Base-by-base conservation (phyloP, 2,113 vertebrate genomes). In the Petroica traversi region DNA sequence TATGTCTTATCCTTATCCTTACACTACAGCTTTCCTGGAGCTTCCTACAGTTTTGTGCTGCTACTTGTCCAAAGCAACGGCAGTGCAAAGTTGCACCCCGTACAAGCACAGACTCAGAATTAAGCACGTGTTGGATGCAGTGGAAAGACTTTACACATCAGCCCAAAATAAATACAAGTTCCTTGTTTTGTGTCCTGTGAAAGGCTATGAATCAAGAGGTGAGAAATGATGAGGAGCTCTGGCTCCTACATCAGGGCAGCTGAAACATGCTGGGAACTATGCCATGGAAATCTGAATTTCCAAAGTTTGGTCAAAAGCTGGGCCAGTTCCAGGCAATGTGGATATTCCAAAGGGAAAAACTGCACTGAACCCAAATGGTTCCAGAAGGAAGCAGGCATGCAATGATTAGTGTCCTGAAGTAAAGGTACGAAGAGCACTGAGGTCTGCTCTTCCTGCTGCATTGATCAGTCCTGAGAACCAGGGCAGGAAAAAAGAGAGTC, bases 131-230 rank as follows among this genome's bases (percentile, higher is more conserved):
- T 9, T 66, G 78, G 86, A 69, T 17, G 48, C 82, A 81, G 85
- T 43, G 85, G 89, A 90, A 95, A 95, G 63, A 88, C 55, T 83
- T 89, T 66, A 90, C 14, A 45, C 18, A 79, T 33, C 43, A 86
- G 72, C 72, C 62, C 33, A 57, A 88, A 92, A 83, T 61, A 85
- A 92, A 74, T 19, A 45, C 23, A 86, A 93, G 82, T 92, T 95
- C 73, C 82, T 57, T 48, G 46, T 90, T 94, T 26, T 90, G 55
- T 45, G 55, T 64, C 63, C 45, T 80, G 68, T 64, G 40, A 80
- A 92, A 77, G 11, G 36, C 51, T 84, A 31, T 19, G 51, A 89
- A 69, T 34, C 16, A 45, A 84, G 73, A 76, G 78, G 33, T 41
- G n/a, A 89, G 68, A 93, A 92, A 83, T 51, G 11, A 71, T 2